phyloP scores from a whole-genome alignment of 1,140 invertebrate species.

The Cherax destructor region DNA sequence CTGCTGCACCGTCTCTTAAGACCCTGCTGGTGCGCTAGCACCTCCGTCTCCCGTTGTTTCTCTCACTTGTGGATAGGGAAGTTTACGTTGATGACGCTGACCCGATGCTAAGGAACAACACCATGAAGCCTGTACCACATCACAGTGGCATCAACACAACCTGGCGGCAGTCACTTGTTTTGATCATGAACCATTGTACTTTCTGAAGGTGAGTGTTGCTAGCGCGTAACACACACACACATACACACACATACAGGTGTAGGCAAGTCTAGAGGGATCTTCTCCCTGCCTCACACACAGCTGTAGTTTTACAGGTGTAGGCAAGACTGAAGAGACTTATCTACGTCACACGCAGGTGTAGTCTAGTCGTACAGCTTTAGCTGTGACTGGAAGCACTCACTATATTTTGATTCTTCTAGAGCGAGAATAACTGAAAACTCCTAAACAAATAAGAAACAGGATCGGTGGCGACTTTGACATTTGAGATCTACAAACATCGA shows the following conservation, averaged over 20 bases:
- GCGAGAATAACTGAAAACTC: neutral
- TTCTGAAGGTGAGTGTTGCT: neutral
- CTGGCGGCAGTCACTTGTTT: neutral
- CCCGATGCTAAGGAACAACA: no score
- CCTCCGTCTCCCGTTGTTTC: no score
- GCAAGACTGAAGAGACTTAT: neutral
- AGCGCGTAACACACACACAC: neutral
- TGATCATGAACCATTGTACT: conserved; percentile 6
- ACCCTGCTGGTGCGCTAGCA: no score
- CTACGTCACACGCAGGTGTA: no score
- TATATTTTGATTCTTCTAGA: conserved; percentile 23
- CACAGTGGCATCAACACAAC: neutral
- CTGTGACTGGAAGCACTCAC: conserved; percentile 18
- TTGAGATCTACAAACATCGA: neutral
- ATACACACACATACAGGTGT: neutral
- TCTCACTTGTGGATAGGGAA: no score
- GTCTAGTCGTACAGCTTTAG: neutral
- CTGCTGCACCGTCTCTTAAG: no score
- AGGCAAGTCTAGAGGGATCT: no score
- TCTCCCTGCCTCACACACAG: no score
- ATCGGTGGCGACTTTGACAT: neutral
- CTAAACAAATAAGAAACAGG: conserved; percentile 10
- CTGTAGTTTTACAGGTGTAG: neutral
- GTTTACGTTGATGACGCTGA: no score
- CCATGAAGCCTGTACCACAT: no score